phyloP scores from a whole-genome alignment of 1,140 invertebrate genomes.

The Polypedilum vanderplanki region DNA sequence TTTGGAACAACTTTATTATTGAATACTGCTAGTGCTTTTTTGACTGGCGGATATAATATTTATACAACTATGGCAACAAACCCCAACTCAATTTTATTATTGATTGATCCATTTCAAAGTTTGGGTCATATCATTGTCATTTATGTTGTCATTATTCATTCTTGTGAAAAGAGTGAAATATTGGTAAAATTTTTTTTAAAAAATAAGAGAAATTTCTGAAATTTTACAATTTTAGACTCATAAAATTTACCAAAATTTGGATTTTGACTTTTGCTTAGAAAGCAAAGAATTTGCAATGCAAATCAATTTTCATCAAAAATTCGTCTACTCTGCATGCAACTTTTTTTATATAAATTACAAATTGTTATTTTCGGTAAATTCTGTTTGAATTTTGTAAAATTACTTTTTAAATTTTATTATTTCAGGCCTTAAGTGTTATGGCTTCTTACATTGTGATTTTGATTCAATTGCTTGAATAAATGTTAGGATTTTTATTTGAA shows the following conservation, averaged over 20 bases:
- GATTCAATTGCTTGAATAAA: no score
- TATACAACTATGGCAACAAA: neutral
- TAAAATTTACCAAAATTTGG: neutral
- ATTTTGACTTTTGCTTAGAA: slow-evolving; percentile 1
- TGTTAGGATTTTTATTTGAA: no score
- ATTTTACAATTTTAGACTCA: neutral
- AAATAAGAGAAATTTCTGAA: neutral
- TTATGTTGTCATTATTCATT: neutral
- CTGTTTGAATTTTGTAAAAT: no score
- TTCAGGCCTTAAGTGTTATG: no score
- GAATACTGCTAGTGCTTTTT: neutral
- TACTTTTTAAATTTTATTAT: no score
- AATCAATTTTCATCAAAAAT: neutral
- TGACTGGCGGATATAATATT: neutral
- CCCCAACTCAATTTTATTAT: neutral
- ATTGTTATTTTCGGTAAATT: neutral
- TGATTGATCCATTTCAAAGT: neutral
- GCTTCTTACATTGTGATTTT: no score
- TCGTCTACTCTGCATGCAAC: neutral
- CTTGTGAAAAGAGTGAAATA: neutral
- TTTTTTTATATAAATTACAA: neutral
- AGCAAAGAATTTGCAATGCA: neutral
- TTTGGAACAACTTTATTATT: neutral
- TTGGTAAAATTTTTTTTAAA: neutral
- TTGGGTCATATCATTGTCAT: neutral